A percentile compares a stretch with the other conserved stretches of the same genome.
These are phyloP conservation scores for Machaerirhynchus nigripectus DNA, from an alignment of 2,113 vertebrate genomes.

Conservation along the genomic window DNA sequence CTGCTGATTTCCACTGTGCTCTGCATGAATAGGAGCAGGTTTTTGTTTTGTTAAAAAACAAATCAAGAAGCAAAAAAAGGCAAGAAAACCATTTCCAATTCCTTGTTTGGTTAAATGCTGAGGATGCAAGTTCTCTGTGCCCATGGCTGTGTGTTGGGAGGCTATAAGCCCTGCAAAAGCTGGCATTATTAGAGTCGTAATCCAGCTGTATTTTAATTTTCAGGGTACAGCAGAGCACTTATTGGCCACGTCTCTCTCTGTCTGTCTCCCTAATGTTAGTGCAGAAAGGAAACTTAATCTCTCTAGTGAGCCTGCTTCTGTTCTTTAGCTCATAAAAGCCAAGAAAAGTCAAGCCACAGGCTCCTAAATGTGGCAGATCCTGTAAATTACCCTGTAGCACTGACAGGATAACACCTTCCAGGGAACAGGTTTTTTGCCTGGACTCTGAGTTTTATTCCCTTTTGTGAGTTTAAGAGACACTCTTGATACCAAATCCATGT, in stretches of 20 bases:
- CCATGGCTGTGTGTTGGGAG: not conserved
- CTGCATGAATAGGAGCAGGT: not conserved
- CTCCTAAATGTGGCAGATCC: conserved; percentile 20
- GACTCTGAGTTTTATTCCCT: not conserved
- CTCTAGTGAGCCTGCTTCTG: not conserved
- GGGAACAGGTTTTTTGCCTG: not conserved
- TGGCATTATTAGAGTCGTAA: not conserved
- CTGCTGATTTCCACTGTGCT: not conserved
- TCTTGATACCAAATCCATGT: not conserved
- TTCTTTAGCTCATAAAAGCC: conserved; percentile 36
- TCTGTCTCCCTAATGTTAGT: not conserved
- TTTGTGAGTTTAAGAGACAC: not conserved
- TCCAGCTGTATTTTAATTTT: conserved; percentile 19
- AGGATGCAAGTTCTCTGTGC: not conserved
- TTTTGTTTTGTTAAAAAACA: not conserved
- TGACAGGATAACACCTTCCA: not conserved
- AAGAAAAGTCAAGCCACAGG: conserved; percentile 16
- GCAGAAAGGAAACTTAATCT: conserved; percentile 35
- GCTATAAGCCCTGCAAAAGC: not conserved
- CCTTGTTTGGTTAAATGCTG: not conserved
- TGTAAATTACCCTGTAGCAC: not conserved
- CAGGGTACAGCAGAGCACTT: not conserved
- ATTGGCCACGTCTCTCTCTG: not conserved
- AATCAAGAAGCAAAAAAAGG: not conserved
- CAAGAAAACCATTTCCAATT: not conserved